Evolutionary conservation across 1,140 invertebrate species (phyloP).

Genomic region (Caenorhabditis tropicalis): DNA sequence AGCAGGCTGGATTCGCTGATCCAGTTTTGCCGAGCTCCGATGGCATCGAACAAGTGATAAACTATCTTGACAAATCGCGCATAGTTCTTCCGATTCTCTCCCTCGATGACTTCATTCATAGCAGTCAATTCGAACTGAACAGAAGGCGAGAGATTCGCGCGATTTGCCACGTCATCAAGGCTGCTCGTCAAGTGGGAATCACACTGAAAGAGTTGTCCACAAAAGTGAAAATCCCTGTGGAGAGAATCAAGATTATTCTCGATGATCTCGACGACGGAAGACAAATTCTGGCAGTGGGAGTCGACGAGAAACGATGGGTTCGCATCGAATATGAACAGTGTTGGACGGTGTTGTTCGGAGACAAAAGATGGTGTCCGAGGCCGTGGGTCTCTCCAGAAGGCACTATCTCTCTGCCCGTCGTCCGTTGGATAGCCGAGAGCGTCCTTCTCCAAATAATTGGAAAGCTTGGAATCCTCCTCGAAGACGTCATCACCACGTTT

Average conservation of each 20-base stretch:
- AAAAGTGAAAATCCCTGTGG: background rate
- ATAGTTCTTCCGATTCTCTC: background rate
- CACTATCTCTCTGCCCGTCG: conserved; percentile 17
- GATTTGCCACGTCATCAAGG: conserved; percentile 31
- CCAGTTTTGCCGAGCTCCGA: background rate
- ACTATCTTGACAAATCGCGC: background rate
- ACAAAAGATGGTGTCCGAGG: conserved; percentile 18
- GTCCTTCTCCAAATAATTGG: conserved; percentile 52
- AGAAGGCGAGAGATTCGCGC: conserved; percentile 1
- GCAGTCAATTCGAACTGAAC: background rate
- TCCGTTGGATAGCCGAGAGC: conserved; percentile 57
- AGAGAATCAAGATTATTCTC: background rate
- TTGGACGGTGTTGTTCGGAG: conserved; percentile 7
- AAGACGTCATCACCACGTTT: conserved; percentile 50
- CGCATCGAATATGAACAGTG: background rate
- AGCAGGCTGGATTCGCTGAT: no score
- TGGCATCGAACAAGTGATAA: background rate
- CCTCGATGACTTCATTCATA: conserved; percentile 15
- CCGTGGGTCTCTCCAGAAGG: conserved; percentile 41
- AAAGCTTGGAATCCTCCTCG: conserved; percentile 51
- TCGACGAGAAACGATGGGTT: conserved; percentile 46
- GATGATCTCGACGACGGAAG: background rate
- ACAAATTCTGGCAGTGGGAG: conserved; percentile 34
- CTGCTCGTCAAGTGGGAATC: background rate
- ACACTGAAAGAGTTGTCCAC: background rate